A percentile compares a stretch with the other conserved stretches of the same genome.
phyloP scores from a whole-genome alignment of 2,113 vertebrate genomes.

The Bujurquina vittata region DNA sequence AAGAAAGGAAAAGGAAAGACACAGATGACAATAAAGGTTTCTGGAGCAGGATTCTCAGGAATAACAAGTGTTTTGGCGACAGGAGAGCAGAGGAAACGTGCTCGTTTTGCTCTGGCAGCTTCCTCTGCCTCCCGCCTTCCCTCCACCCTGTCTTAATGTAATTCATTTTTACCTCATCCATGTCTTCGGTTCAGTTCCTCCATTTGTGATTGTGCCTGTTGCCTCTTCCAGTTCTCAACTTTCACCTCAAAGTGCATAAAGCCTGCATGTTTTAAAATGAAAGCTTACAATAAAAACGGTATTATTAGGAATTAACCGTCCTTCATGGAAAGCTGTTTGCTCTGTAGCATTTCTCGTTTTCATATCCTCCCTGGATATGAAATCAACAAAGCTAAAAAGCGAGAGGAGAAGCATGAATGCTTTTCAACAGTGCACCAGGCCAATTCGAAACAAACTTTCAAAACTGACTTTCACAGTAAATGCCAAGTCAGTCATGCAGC shows the following conservation, averaged over 20 bases:
- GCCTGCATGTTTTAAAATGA: too few species aligned
- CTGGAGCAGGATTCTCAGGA: neutral
- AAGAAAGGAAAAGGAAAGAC: neutral
- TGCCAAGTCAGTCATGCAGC: rapidly evolving
- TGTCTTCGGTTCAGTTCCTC: neutral
- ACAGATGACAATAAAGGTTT: neutral
- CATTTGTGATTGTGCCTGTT: neutral
- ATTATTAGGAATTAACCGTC: too few species aligned
- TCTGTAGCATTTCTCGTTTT: neutral
- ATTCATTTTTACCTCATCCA: neutral
- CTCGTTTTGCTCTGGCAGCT: too few species aligned
- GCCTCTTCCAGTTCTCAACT: neutral
- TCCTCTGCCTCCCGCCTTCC: neutral
- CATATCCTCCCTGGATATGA: neutral
- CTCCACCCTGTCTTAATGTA: neutral
- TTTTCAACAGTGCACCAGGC: neutral
- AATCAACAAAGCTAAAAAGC: neutral
- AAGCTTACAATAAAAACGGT: neutral
- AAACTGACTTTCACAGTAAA: neutral
- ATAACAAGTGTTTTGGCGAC: neutral
- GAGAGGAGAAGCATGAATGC: neutral
- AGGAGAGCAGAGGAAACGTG: neutral
- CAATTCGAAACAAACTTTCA: neutral
- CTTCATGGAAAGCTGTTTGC: neutral
- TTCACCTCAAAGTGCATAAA: too few species aligned